Conservation (phyloP, 2,113 vertebrate genomes). For the Rhinolophus ferrumequinum region DNA sequence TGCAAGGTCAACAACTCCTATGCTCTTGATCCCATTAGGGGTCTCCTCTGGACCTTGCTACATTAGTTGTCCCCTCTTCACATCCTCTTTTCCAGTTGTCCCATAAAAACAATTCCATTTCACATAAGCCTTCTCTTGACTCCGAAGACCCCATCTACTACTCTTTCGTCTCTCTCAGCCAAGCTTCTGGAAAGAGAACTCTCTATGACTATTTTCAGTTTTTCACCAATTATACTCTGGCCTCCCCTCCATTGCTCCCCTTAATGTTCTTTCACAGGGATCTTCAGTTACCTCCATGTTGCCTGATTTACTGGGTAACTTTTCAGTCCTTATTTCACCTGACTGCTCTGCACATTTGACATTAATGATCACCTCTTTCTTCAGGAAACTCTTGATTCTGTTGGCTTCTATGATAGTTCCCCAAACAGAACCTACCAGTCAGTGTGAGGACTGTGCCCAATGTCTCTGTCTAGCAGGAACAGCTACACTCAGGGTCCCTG, state of each 20-base stretch:
- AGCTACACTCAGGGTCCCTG: neutral
- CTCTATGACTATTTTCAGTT: neutral
- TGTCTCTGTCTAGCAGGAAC: neutral
- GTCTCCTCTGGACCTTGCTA: neutral
- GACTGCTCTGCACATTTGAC: neutral
- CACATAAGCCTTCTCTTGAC: neutral
- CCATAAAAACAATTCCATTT: neutral
- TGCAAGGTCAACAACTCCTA: neutral
- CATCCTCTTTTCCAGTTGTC: neutral
- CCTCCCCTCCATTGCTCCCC: neutral
- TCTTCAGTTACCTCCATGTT: neutral
- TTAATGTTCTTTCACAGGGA: neutral
- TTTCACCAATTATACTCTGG: neutral
- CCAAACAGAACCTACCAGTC: neutral
- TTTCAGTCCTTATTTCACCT: neutral
- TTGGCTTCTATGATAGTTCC: neutral
- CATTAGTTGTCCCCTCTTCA: neutral
- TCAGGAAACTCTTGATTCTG: neutral
- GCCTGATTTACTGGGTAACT: neutral
- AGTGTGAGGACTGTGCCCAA: neutral
- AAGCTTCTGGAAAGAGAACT: neutral
- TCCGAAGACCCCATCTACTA: neutral
- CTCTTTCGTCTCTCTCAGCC: neutral
- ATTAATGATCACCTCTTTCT: neutral
- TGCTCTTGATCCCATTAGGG: neutral